These are phyloP conservation scores for Brachionus angularis DNA, from an alignment of 1,140 invertebrate species.

Conservation along the genomic window DNA sequence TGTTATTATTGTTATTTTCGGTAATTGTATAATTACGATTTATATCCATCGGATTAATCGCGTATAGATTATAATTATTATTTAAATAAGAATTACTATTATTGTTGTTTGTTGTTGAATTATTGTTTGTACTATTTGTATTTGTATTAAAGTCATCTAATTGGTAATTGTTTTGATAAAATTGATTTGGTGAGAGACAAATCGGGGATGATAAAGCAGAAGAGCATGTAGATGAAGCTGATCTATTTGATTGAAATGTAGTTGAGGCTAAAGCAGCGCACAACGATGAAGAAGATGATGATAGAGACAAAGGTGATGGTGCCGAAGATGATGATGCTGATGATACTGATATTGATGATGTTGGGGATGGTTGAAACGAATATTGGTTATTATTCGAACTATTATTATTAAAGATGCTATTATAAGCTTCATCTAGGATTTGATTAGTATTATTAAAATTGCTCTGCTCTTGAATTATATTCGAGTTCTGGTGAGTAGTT, in stretches of 20 bases:
- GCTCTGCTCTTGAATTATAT: too few species aligned
- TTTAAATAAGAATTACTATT: neutral
- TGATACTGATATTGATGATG: neutral
- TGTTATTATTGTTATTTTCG: conserved; percentile 6
- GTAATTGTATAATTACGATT: conserved; percentile 10
- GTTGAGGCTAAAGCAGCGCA: neutral
- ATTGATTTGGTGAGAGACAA: conserved; percentile 26
- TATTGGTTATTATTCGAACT: conserved; percentile 10
- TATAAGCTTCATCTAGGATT: conserved; percentile 9
- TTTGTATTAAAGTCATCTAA: conserved; percentile 11
- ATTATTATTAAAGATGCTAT: conserved; percentile 24
- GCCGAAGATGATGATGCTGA: conserved; percentile 30
- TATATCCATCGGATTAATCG: conserved; percentile 40
- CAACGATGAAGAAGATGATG: conserved; percentile 21
- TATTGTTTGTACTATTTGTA: neutral
- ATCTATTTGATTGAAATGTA: neutral
- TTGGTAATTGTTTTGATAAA: conserved; percentile 1
- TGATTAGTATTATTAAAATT: neutral
- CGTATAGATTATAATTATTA: neutral
- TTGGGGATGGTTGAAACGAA: neutral
- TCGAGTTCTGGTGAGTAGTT: too few species aligned
- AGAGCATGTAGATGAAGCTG: neutral
- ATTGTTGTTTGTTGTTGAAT: neutral
- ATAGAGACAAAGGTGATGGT: conserved; percentile 32
- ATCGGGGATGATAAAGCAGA: conserved; percentile 9